Evolutionary conservation across 2,888 invertebrate genomes (phyloP), one percentile per base, ranked within the genome.

Genomic region (Lasioglossum figueresi): DNA sequence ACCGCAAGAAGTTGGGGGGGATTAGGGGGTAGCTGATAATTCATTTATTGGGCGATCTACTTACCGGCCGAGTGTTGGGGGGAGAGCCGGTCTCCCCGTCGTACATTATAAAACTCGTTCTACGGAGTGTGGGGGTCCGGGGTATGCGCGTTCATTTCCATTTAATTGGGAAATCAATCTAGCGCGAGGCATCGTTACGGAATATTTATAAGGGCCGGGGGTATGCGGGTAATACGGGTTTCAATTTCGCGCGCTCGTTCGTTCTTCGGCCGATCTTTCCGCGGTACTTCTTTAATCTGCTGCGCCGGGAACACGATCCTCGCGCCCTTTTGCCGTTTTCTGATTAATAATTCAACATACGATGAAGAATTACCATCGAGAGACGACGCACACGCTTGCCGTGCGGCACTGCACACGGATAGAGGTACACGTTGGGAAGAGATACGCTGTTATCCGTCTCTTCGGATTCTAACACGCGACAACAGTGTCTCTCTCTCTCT

Each of bases 121-220:
- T 79, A 68, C 78, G 79, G 81, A 80, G 59, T 2, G 72, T 23
- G 23, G n/a, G 40, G 43, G 19, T 8, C 6, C n/a, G 52, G 75
- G 79, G 63, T 68, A 68, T 85, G 48, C 81, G 76, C 85, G 89
- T 88, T 90, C 91, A 88, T 90, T 90, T 90, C 83, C 89, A 89
- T 90, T 90, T 90, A 91, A 90, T 90, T 90, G 91, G 90, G 88
- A 85, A 90, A 90, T 90, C 89, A 89, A 90, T 90, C 89, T 87
- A 79, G 86, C 90, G 80, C 80, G 82, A 66, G 83, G 86, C 82
- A 89, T 90, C 90, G 90, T 90, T 90, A 88, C 89, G 84, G 91
- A 90, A 90, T 90, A 90, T 90, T 90, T 89, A 90, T 90, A 90
- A 89, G 89, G 85, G 79, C 82, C 80, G 75, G 12, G 12, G 56